These are phyloP conservation scores for Panthera leo DNA, from an alignment of 2,113 vertebrate species.

Conservation along the genomic window DNA sequence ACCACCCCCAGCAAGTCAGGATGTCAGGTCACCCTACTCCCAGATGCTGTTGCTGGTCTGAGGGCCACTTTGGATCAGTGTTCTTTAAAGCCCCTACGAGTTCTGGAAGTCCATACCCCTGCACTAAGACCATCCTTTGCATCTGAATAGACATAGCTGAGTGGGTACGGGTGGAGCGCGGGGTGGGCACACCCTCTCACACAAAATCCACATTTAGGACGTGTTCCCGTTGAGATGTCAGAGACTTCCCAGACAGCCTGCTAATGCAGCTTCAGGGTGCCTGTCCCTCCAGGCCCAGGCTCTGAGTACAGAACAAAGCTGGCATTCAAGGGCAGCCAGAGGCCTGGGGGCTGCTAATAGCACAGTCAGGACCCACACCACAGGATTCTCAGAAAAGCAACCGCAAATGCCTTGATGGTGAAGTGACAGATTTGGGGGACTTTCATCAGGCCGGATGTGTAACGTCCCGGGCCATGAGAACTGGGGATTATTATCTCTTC, in stretches of 20 bases:
- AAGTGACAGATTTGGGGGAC: background rate
- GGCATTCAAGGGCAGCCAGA: background rate
- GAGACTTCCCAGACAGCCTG: background rate
- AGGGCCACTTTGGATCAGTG: too few relatives aligned
- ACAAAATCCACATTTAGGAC: background rate
- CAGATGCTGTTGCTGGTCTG: background rate
- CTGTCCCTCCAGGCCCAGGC: background rate
- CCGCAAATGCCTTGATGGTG: background rate
- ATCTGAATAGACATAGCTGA: background rate
- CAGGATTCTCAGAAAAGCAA: background rate
- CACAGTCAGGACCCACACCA: background rate
- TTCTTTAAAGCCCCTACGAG: background rate
- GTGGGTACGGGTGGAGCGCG: accelerated
- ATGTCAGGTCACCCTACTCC: background rate
- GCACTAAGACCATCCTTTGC: background rate
- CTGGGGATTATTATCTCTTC: background rate
- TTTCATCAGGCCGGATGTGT: background rate
- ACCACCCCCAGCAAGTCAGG: background rate
- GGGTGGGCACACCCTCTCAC: background rate
- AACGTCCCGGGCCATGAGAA: background rate
- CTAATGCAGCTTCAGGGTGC: background rate
- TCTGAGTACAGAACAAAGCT: conserved; percentile 6
- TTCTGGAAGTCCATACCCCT: background rate
- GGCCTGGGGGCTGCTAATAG: background rate
- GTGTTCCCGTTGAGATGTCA: background rate